Percentiles rank a stretch among this genome's conserved stretches.
Conservation (phyloP, 2,113 vertebrate genomes). For the Ceyx melanurus region DNA sequence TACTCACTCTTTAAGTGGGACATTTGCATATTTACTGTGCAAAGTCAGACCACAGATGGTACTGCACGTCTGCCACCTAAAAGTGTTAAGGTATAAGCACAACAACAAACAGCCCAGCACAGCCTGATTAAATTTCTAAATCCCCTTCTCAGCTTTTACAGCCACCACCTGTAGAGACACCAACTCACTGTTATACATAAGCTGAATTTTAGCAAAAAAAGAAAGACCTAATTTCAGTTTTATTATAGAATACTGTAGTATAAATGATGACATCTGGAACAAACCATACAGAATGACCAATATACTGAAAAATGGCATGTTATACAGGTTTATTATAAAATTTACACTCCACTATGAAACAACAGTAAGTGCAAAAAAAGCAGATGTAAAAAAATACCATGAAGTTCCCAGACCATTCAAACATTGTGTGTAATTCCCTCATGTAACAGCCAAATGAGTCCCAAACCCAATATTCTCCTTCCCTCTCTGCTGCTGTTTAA, state of each 20-base stretch:
- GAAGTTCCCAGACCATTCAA: not conserved
- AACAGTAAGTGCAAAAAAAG: conserved; percentile 57
- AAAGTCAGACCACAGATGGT: not conserved
- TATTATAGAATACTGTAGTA: not conserved
- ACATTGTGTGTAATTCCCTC: not conserved
- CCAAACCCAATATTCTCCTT: not conserved
- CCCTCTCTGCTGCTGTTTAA: not conserved
- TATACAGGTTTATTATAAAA: conserved; percentile 73
- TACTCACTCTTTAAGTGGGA: not conserved
- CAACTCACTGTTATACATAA: not conserved
- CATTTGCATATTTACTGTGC: not conserved
- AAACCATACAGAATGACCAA: conserved; percentile 50
- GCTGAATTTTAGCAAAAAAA: not conserved
- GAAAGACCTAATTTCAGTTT: not conserved
- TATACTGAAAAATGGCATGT: conserved; percentile 55
- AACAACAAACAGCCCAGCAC: not conserved
- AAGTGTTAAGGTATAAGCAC: not conserved
- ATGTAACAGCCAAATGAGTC: not conserved
- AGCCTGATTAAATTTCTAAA: not conserved
- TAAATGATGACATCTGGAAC: not conserved
- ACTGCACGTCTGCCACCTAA: not conserved
- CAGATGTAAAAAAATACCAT: conserved; percentile 43
- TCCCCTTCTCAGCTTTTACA: not conserved
- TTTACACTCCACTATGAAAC: conserved; percentile 66
- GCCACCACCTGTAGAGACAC: not conserved